Evolutionary conservation across 30 jellyfish, hydroid and myxozoan genomes (phyloP).

Genomic region (Cassiopea xamachana): DNA sequence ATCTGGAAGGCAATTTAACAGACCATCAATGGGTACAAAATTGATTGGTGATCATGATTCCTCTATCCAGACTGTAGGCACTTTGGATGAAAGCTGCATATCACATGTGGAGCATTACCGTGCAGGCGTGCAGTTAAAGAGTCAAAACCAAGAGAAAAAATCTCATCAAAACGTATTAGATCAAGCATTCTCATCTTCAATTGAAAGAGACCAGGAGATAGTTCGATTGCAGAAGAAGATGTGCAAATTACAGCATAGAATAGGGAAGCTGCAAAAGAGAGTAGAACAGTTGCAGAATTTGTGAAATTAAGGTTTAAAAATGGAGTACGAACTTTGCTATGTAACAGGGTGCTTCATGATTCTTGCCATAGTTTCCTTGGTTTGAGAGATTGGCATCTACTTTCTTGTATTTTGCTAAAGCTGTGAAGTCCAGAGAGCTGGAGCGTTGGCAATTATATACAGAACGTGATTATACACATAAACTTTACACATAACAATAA

Average conservation of each 20-base stretch:
- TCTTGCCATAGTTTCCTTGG: not conserved
- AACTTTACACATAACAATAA: too few species aligned
- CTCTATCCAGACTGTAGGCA: constrained; percentile 44
- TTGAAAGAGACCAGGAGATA: constrained; percentile 60
- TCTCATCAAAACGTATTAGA: constrained; percentile 32
- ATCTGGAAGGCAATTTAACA: not conserved
- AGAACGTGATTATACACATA: too few species aligned
- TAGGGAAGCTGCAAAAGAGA: constrained; percentile 52
- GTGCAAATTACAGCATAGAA: constrained; percentile 56
- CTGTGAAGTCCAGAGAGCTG: too few species aligned
- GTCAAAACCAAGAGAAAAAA: constrained; percentile 2
- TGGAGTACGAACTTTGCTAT: not conserved
- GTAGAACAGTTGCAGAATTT: constrained; percentile 39
- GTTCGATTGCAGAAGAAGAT: constrained; percentile 61
- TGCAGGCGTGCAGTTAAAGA: not conserved
- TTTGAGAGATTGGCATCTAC: too few species aligned
- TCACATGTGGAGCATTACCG: constrained; percentile 58
- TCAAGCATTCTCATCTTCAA: constrained; percentile 17
- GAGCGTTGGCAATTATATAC: too few species aligned
- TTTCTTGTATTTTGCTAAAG: too few species aligned
- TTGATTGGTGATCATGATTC: constrained; percentile 59
- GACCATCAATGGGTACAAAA: constrained; percentile 23
- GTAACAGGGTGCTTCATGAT: not conserved
- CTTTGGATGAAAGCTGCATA: constrained; percentile 58
- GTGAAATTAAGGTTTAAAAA: not conserved